Evolutionary conservation across 2,113 vertebrate genomes (phyloP).

Genomic region (Solenodon paradoxus): DNA sequence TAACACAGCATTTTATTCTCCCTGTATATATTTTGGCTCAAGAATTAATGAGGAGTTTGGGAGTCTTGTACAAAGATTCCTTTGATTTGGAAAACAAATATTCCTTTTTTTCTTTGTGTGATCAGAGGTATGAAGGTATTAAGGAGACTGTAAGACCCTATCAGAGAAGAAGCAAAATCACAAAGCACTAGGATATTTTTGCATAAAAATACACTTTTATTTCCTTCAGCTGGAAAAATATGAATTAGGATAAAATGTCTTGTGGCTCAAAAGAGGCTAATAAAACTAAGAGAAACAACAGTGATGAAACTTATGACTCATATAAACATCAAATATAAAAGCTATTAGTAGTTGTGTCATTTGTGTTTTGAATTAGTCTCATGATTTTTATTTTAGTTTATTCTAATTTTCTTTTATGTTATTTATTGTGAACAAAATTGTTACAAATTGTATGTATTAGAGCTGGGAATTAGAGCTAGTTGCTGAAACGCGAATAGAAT

Average conservation of each 20-base stretch:
- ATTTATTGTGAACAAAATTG: slow-evolving; percentile 17
- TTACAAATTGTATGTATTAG: background rate
- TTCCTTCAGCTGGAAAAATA: slow-evolving; percentile 28
- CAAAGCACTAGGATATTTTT: slow-evolving; percentile 42
- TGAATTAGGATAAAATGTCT: slow-evolving; percentile 27
- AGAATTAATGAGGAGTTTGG: background rate
- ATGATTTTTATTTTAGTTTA: slow-evolving; percentile 29
- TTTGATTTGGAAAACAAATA: slow-evolving; percentile 41
- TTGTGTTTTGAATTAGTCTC: slow-evolving; percentile 30
- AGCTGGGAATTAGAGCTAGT: background rate
- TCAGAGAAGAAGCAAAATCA: slow-evolving; percentile 17
- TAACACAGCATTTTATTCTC: slow-evolving; percentile 10
- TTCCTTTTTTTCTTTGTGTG: slow-evolving; percentile 11
- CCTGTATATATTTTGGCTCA: slow-evolving; percentile 15
- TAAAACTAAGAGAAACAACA: slow-evolving; percentile 60
- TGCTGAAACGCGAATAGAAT: background rate
- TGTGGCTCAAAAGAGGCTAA: slow-evolving; percentile 27
- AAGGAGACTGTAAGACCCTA: background rate
- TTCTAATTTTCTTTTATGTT: slow-evolving; percentile 26
- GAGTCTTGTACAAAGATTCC: background rate
- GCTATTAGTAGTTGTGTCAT: slow-evolving; percentile 30
- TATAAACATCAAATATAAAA: slow-evolving; percentile 50
- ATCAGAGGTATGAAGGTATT: background rate
- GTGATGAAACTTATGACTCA: slow-evolving; percentile 47
- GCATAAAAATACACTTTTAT: slow-evolving; percentile 48